Evolutionary conservation across 2,888 invertebrate species (phyloP), one percentile per base, ranked within the genome.

Genomic region (Megaustenia siamemsis): DNA sequence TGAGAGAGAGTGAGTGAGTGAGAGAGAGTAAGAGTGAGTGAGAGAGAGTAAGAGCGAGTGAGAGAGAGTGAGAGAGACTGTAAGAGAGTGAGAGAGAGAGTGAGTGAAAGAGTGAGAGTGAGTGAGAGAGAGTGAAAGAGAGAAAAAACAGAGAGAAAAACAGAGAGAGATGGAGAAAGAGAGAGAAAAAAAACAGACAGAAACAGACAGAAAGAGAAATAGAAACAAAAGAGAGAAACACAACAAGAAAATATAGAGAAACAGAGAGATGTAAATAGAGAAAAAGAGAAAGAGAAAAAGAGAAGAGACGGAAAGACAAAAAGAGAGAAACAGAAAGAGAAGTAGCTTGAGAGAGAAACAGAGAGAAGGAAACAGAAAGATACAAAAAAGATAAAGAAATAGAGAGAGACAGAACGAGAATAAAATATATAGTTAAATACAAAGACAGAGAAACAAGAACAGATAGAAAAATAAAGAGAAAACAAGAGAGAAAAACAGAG

Each of bases 161-260:
- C 75, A 75, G 43, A 82, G 82, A 82, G 75, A 75, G 82, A 75
- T 43, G 69, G 82, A 43, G 66, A 56, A 69, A 38, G 66, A 73
- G 75, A 73, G 56, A 73, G 73, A 35, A n/a, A 73, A 35, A 28
- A 45, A 28, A 60, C 2, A 24, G 38, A 32, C 28, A 28, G 69
- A 68, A 24, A 12, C 1, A 63, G 32, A 21, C 21, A 28, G 43
- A 40, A 5, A 1, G 32, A 43, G 18, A 40, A 10, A 38, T 35
- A 28, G n/a, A 60, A 82, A 53, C 73, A 38, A 73, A 38, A 38
- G 38, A 73, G 45, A 75, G 40, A 63, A n/a, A 21, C 21, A 28
- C 15, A 40, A 5, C 3, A n/a, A 43, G 18, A 40, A 10, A 38
- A 53, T 12, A 32, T 60, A 82, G 63, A 82, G 56, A 73, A 38